phyloP scores from a whole-genome alignment of 2,888 invertebrate genomes.

The Acleris laterana region DNA sequence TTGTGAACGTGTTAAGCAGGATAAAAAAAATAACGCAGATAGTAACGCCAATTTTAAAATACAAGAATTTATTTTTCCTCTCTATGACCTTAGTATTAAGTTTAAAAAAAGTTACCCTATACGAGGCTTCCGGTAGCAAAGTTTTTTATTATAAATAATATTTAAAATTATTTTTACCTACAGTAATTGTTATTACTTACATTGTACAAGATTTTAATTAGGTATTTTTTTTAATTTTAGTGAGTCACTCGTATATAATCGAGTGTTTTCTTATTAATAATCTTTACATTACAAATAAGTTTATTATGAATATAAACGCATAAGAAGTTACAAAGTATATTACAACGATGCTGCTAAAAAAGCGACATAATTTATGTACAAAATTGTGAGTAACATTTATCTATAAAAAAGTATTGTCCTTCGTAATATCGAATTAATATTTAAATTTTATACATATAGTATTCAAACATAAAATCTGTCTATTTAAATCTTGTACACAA shows the following conservation, averaged over 20 bases:
- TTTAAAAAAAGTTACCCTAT: conserved; percentile 29
- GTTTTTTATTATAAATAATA: conserved; percentile 17
- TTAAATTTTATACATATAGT: too few relatives aligned
- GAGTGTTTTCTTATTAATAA: background rate
- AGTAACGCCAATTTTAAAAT: background rate
- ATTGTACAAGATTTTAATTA: conserved; percentile 28
- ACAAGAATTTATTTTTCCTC: conserved; percentile 34
- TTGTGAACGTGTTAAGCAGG: too few relatives aligned
- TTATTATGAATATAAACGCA: background rate
- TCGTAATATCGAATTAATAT: too few relatives aligned
- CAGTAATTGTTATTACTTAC: conserved; percentile 15
- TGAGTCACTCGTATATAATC: background rate
- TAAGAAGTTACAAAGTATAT: too few relatives aligned
- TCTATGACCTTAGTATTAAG: conserved; percentile 28
- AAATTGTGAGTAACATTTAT: background rate
- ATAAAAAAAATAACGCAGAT: too few relatives aligned
- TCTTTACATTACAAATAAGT: background rate
- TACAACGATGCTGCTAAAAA: too few relatives aligned
- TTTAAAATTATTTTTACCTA: conserved; percentile 8
- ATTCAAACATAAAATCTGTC: too few relatives aligned
- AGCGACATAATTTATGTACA: background rate
- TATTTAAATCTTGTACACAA: too few relatives aligned
- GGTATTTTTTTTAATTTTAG: conserved; percentile 17
- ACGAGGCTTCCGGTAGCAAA: conserved; percentile 34
- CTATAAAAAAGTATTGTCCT: too few relatives aligned